These are phyloP conservation scores for Drosophila prolongata DNA, from an alignment of 2,888 invertebrate genomes.

Conservation along the genomic window DNA sequence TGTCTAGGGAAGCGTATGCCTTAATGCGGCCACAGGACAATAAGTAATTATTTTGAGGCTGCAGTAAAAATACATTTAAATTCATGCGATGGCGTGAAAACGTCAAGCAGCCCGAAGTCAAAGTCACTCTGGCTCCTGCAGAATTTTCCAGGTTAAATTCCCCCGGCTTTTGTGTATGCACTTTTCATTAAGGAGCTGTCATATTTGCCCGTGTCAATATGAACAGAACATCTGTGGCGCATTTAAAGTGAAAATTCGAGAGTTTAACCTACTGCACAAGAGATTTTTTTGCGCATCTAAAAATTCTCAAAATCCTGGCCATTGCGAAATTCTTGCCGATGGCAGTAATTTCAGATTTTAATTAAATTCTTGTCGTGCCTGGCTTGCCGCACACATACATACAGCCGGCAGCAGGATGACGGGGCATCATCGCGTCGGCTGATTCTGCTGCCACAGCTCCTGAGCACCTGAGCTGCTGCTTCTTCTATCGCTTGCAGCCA, in stretches of 20 bases:
- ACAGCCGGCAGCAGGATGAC: slow-evolving; percentile 22
- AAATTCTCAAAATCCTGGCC: slow-evolving; percentile 53
- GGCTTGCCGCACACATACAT: slow-evolving; percentile 31
- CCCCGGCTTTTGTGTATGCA: slow-evolving; percentile 1
- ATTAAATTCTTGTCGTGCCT: slow-evolving; percentile 74
- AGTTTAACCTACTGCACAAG: slow-evolving; percentile 51
- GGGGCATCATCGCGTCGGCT: slow-evolving; percentile 24
- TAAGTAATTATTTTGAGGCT: slow-evolving; percentile 55
- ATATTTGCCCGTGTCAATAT: slow-evolving; percentile 13
- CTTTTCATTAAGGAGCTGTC: slow-evolving; percentile 19
- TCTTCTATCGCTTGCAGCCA: slow-evolving; percentile 50
- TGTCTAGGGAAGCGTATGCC: slow-evolving; percentile 16
- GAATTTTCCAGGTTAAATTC: neutral
- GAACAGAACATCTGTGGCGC: slow-evolving; percentile 18
- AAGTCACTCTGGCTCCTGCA: neutral
- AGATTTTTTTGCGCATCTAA: slow-evolving; percentile 52
- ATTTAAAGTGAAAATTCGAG: slow-evolving; percentile 34
- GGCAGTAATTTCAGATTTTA: slow-evolving; percentile 76
- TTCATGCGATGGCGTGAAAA: slow-evolving; percentile 45
- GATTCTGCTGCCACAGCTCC: slow-evolving; percentile 1
- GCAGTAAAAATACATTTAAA: slow-evolving; percentile 53
- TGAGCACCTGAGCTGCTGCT: slow-evolving; percentile 4
- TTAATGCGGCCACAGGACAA: slow-evolving; percentile 42
- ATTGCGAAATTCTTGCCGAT: slow-evolving; percentile 54
- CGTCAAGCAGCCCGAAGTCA: slow-evolving; percentile 12